A percentile compares a stretch with the other conserved stretches of the same genome.
Conservation (phyloP, 2,888 invertebrate species). For the Idaea straminata region DNA sequence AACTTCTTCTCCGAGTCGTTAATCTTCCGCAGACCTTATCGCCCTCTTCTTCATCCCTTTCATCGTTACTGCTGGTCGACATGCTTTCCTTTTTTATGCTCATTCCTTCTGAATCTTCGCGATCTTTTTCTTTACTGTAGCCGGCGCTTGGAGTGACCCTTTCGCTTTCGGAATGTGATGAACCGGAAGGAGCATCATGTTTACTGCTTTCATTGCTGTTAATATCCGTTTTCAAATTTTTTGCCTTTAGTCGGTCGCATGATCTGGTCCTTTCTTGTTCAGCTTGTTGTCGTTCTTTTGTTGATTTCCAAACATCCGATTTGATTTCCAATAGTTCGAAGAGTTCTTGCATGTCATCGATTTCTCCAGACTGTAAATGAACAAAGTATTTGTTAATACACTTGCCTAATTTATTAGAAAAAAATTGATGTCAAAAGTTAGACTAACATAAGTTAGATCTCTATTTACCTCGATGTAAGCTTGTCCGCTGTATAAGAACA, state of each 20-base stretch:
- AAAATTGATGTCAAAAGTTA: background rate
- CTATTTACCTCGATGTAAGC: slow-evolving; percentile 87
- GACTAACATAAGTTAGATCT: no score
- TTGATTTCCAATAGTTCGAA: slow-evolving; percentile 92
- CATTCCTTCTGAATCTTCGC: slow-evolving; percentile 64
- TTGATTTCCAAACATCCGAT: slow-evolving; percentile 87
- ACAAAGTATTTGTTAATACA: slow-evolving; percentile 9
- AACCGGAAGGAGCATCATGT: slow-evolving; percentile 74
- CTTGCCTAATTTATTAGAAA: background rate
- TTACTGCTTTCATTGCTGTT: slow-evolving; percentile 78
- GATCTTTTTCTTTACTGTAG: slow-evolving; percentile 72
- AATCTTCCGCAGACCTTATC: slow-evolving; percentile 73
- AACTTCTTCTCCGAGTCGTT: slow-evolving; percentile 84
- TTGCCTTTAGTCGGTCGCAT: slow-evolving; percentile 72
- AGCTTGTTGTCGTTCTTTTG: slow-evolving; percentile 75
- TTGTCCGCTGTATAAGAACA: slow-evolving; percentile 92
- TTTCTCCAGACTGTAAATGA: slow-evolving; percentile 85
- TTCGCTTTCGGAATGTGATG: slow-evolving; percentile 76
- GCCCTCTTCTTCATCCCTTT: slow-evolving; percentile 76
- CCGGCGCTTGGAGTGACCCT: slow-evolving; percentile 70
- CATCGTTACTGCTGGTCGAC: slow-evolving; percentile 77
- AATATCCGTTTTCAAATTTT: slow-evolving; percentile 71
- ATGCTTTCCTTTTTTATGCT: slow-evolving; percentile 77
- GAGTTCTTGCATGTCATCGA: slow-evolving; percentile 90
- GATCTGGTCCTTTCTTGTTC: slow-evolving; percentile 70